Evolutionary conservation across 2,113 vertebrate species (phyloP).

Genomic region (Lepus americanus): DNA sequence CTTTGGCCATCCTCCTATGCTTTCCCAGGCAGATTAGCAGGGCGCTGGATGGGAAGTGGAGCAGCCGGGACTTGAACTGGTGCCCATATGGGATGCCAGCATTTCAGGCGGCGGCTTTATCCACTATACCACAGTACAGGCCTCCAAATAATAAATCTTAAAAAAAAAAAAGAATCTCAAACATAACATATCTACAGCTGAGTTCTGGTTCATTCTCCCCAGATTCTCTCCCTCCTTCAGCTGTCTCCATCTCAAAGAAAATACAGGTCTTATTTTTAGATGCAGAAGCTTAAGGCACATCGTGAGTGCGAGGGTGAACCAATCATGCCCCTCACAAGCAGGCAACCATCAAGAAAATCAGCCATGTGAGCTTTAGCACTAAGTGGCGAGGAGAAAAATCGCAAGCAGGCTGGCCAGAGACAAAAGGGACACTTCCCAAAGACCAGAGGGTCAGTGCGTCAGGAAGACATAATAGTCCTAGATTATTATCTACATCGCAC

Average conservation of each 20-base stretch:
- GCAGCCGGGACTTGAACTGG: too few species aligned
- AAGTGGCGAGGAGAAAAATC: not conserved
- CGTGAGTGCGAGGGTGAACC: not conserved
- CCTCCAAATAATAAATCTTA: too few species aligned
- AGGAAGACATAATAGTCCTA: slow-evolving; percentile 30
- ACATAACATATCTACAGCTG: not conserved
- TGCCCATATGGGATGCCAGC: too few species aligned
- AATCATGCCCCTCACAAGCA: not conserved
- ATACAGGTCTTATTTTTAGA: not conserved
- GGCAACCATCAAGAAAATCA: slow-evolving; percentile 25
- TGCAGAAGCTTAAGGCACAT: not conserved
- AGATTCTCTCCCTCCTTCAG: not conserved
- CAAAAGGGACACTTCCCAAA: not conserved
- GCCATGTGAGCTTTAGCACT: not conserved
- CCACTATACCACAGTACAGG: too few species aligned
- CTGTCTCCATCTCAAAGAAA: not conserved
- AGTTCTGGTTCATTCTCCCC: not conserved
- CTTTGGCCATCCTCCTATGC: too few species aligned
- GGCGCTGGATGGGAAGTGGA: too few species aligned
- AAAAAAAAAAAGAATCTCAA: not conserved
- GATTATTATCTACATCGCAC: not conserved
- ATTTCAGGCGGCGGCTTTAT: too few species aligned
- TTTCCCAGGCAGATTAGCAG: too few species aligned
- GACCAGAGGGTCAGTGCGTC: not conserved
- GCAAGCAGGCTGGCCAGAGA: not conserved